These are phyloP conservation scores for Aricia artaxerxes DNA, from an alignment of 2,888 invertebrate genomes.

Conservation along the genomic window DNA sequence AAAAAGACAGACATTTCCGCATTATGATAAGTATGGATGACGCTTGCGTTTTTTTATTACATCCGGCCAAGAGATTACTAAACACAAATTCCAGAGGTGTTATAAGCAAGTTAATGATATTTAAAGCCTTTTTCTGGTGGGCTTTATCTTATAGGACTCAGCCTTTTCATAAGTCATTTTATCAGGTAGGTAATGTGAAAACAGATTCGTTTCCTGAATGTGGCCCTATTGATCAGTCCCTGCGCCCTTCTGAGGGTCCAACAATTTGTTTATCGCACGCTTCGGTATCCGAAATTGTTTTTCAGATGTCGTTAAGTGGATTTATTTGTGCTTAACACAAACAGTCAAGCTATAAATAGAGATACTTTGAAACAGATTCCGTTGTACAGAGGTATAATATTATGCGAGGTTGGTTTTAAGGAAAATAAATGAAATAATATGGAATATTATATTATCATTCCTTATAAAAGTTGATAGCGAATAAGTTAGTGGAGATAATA, in stretches of 20 bases:
- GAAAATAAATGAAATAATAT: too few species aligned
- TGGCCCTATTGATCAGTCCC: conserved; percentile 15
- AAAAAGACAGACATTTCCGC: too few species aligned
- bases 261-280: conserved; percentile 20
- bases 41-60: too few species aligned
- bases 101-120: neutral
- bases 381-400: neutral
- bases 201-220: conserved; percentile 11
- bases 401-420: neutral
- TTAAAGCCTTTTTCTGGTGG: neutral
- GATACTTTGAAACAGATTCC: neutral
- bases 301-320: conserved; percentile 25
- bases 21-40: too few species aligned
- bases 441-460: too few species aligned
- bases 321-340: neutral
- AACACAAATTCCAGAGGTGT: neutral
- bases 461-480: too few species aligned
- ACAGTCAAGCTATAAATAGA: neutral
- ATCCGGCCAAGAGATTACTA: too few species aligned
- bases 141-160: neutral
- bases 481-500: too few species aligned
- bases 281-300: conserved; percentile 27
- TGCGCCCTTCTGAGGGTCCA: neutral
- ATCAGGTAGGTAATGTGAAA: neutral
- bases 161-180: neutral